Evolutionary conservation across 2,888 invertebrate genomes (phyloP), one percentile per base, ranked within the genome.

Genomic region (Drosophila villosipedis): DNA sequence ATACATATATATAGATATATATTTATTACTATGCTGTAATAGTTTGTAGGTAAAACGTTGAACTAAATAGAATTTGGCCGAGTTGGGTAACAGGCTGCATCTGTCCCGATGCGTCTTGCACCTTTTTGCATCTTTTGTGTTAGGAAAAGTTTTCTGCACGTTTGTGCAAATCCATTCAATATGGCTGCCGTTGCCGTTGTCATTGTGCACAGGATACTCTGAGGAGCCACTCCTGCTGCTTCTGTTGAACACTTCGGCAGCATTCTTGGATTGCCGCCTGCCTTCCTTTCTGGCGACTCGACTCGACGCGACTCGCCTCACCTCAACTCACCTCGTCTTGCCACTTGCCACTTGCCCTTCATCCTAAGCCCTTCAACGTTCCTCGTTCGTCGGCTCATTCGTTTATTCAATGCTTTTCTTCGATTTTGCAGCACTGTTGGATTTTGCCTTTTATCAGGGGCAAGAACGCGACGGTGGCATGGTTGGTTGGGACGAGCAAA

Each of bases 361-460:
- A n/a, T 14, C 28, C 28, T 35, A 7, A n/a, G 37, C 22, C 6
- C 43, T 60, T 80, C 68, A 49, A 28, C 57, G n/a, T 57, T 80
- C 66, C 41, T 35, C 53, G n/a, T 50, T 57, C 66, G 65, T 73
- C 73, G 67, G 74, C 85, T 91, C 72, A 76, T 80, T 87, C 88
- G 90, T 81, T 84, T 86, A 86, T 86, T 90, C 85, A 91, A 86
- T 91, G 91, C 91, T 88, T 91, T 87, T 88, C 89, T 91, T 87
- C 85, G 85, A 86, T 91, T 86, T 66, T 78, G 89, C 86, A 80
- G 89, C 89, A 89, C 83, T 85, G 80, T 90, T 90, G 89, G 89
- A 91, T 85, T 84, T 78, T 57, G 86, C 84, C 90, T 78, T 91
- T 90, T 91, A 85, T 88, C 89, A 66, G 57, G 52, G 50, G 33